Evolutionary conservation across 2,888 invertebrate species (phyloP), one percentile per base, ranked within the genome.

Genomic region (Lymantria monacha): DNA sequence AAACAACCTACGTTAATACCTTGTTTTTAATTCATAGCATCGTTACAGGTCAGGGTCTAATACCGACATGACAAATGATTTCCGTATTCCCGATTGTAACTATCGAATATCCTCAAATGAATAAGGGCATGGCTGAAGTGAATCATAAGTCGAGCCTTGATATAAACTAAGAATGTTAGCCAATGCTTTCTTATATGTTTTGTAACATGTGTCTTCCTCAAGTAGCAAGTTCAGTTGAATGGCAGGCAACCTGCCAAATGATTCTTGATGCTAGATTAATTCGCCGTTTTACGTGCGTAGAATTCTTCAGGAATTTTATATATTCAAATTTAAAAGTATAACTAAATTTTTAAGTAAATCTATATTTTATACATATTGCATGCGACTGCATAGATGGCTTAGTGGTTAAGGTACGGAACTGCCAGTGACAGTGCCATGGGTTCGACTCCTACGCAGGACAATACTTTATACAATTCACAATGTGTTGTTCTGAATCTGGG

Each of bases 161-260:
- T 40, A 15, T 30, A 14, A 22, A 22, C 36, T 36, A 43, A 14
- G 12, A 36, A 30, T 22, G 12, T 42, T n/a, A n/a, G n/a, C n/a
- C 48, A 48, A 52, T 48, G 45, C 30, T 42, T 46, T 43, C 36
- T 22, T 46, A 48, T 13, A 14, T 36, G 43, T 43, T 46, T 48
- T 43, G 22, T 33, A 43, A 12, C 46, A 44, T 48, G 52, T 45
- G 37, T 54, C 49, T 55, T 58, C 52, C 44, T 54, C 55, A 53
- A 42, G 48, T 37, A 47, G 55, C 58, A 52, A 51, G 48, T 58
- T 65, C 45, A 56, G 22, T 51, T 59, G 55, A 54, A 59, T 59
- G n/a, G 60, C 57, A 60, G 74, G 75, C 71, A 65, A 44, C 45
- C 49, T 61, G 74, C 74, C 70, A 72, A 70, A 66, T 57, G 52